Conservation (phyloP, 2,113 vertebrate species). For the Hemiprocne comata region DNA sequence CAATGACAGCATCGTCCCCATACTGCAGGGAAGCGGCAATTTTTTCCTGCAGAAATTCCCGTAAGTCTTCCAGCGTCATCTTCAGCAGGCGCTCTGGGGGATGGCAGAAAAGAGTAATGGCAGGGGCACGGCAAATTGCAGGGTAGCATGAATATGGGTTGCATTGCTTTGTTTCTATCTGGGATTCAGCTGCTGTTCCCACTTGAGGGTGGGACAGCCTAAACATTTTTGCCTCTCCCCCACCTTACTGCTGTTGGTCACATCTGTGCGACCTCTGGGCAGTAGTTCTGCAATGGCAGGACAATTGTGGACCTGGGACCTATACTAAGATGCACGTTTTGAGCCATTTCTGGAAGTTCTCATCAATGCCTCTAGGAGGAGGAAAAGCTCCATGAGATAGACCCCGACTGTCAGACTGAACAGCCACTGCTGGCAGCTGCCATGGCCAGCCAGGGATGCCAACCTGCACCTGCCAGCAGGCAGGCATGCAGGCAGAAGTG, state of each 20-base stretch:
- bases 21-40: slow-evolving; percentile 77
- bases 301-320: neutral
- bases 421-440: accelerated
- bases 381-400: slow-evolving; percentile 26
- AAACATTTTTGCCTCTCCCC: neutral
- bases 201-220: neutral
- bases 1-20: slow-evolving; percentile 80
- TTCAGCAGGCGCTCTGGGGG: slow-evolving; percentile 81
- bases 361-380: slow-evolving; percentile 60
- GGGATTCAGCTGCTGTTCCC: neutral
- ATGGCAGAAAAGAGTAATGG: neutral
- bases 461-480: neutral
- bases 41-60: slow-evolving; percentile 87
- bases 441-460: neutral
- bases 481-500: neutral
- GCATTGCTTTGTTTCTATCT: neutral
- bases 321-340: neutral
- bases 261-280: neutral
- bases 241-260: neutral
- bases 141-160: accelerated
- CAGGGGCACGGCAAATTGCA: neutral
- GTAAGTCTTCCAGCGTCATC: slow-evolving; percentile 83
- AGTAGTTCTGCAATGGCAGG: neutral
- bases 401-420: accelerated
- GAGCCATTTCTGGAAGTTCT: slow-evolving; percentile 10